Evolutionary conservation across 2,888 invertebrate species (phyloP).

Genomic region (Empis stercorea): DNA sequence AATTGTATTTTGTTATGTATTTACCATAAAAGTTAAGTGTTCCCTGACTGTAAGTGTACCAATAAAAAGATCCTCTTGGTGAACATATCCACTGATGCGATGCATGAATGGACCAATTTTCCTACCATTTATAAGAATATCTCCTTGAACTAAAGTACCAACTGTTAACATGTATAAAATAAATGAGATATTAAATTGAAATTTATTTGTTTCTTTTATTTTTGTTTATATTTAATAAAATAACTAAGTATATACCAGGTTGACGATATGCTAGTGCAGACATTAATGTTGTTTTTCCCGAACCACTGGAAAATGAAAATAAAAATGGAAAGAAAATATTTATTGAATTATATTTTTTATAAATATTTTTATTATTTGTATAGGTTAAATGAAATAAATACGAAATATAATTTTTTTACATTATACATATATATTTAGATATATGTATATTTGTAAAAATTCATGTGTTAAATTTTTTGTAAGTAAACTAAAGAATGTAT

Average conservation of each 20-base stretch:
- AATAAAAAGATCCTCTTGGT: conserved; percentile 83
- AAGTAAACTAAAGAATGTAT: too few species aligned
- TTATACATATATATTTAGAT: too few species aligned
- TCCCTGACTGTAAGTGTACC: conserved; percentile 74
- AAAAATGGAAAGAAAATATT: neutral
- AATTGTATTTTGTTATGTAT: neutral
- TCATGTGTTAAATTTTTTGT: too few species aligned
- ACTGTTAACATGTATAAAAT: conserved; percentile 38
- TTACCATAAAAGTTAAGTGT: conserved; percentile 76
- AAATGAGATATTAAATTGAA: neutral
- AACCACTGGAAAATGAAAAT: conserved; percentile 53
- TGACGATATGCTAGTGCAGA: conserved; percentile 65
- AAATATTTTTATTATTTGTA: too few species aligned
- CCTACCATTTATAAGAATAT: conserved; percentile 66
- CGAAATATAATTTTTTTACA: too few species aligned
- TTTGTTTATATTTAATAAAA: neutral
- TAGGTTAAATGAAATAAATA: too few species aligned
- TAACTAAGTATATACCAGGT: conserved; percentile 45
- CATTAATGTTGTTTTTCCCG: conserved; percentile 84
- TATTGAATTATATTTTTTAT: too few species aligned
- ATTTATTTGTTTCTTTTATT: neutral
- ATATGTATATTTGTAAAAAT: too few species aligned
- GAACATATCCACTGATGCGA: conserved; percentile 74
- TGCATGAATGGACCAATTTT: conserved; percentile 63
- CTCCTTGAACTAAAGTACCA: conserved; percentile 60